phyloP scores from a whole-genome alignment of 1,140 invertebrate species.

The Zaprionus capensis region DNA sequence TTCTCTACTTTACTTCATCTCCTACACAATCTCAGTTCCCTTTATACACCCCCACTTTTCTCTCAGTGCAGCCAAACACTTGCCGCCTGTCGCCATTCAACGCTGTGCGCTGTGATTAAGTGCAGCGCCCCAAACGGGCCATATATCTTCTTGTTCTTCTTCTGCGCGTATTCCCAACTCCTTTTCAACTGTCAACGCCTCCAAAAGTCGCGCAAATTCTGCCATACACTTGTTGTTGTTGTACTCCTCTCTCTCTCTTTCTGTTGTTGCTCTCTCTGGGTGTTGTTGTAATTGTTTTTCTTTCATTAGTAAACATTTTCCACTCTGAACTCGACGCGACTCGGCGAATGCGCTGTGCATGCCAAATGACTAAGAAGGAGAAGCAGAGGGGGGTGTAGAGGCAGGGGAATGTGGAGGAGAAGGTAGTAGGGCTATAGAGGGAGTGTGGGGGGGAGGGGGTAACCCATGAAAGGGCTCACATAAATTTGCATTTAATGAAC shows the following conservation, averaged over 20 bases:
- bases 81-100: constrained; percentile 18
- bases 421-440: constrained; percentile 4
- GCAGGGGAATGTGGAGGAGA: background rate
- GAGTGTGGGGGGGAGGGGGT: constrained; percentile 6
- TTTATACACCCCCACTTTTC: background rate
- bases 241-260: background rate
- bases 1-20: constrained; percentile 1
- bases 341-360: constrained; percentile 74
- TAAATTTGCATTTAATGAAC: constrained; percentile 83
- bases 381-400: background rate
- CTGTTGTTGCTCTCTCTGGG: constrained; percentile 24
- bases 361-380: constrained; percentile 62
- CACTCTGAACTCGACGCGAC: constrained; percentile 20
- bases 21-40: background rate
- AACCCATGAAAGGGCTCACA: constrained; percentile 31
- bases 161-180: constrained; percentile 1
- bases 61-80: constrained; percentile 12
- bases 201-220: constrained; percentile 7
- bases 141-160: constrained; percentile 60
- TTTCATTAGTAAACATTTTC: constrained; percentile 57
- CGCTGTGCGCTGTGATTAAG: constrained; percentile 49
- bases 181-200: constrained; percentile 65
- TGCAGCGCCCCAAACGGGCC: constrained; percentile 40
- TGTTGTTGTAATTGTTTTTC: constrained; percentile 73
- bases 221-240: constrained; percentile 36